These are phyloP conservation scores for Thunnus maccoyii DNA, from an alignment of 2,113 vertebrate genomes.

Conservation along the genomic window DNA sequence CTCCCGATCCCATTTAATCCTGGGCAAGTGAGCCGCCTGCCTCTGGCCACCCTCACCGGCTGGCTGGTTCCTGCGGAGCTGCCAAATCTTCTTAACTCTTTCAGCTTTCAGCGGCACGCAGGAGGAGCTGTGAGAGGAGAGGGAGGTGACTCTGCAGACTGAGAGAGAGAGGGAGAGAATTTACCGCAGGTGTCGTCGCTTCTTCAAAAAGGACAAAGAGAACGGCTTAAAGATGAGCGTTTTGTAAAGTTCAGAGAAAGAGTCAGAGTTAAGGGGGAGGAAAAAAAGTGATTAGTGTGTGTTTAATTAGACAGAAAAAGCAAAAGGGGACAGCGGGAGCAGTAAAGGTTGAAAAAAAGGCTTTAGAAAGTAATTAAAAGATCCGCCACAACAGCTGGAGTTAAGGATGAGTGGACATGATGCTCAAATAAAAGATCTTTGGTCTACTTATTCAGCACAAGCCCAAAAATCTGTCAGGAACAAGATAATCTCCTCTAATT, in stretches of 20 bases:
- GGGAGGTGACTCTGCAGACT: no score
- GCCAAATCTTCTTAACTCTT: conserved; percentile 83
- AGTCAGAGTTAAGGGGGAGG: neutral
- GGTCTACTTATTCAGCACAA: neutral
- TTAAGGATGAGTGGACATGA: neutral
- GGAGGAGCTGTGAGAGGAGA: conserved; percentile 20
- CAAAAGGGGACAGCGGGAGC: neutral
- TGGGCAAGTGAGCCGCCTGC: conserved; percentile 71
- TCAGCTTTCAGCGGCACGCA: conserved; percentile 59
- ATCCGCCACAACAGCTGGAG: conserved; percentile 27
- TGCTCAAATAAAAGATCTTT: neutral
- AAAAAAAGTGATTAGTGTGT: neutral
- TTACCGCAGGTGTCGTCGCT: neutral
- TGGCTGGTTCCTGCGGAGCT: conserved; percentile 44
- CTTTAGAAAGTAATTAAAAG: neutral
- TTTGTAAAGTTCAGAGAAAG: neutral
- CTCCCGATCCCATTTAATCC: conserved; percentile 85
- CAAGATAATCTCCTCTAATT: conserved; percentile 31
- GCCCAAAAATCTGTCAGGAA: neutral
- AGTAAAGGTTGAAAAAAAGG: no score
- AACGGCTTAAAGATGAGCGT: neutral
- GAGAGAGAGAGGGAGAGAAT: neutral
- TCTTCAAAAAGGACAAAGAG: neutral
- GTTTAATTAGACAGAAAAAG: neutral
- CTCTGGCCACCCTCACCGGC: conserved; percentile 65